A percentile compares a stretch with the other conserved stretches of the same genome.
phyloP scores from a whole-genome alignment of 2,797 vertebrate species.

The Crypturellus tataupa region DNA sequence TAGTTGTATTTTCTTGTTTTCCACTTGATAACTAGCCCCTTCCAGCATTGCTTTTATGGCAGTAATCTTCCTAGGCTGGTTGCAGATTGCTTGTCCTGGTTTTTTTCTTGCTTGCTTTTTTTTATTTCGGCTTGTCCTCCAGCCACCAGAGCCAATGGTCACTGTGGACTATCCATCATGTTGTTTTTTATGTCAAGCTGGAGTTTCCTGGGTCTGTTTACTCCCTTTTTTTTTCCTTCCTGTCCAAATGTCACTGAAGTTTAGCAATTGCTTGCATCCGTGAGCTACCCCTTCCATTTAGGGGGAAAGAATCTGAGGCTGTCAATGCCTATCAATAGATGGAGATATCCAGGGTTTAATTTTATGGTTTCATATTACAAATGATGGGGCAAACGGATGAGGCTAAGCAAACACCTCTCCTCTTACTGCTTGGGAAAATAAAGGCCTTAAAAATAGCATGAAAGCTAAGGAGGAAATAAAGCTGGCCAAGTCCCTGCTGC shows the following conservation, averaged over 20 bases:
- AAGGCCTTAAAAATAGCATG: neutral
- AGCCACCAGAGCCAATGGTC: conserved; percentile 61
- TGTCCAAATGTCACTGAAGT: neutral
- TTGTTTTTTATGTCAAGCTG: conserved; percentile 65
- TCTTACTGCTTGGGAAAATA: neutral
- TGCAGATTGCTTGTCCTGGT: conserved; percentile 73
- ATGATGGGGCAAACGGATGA: neutral
- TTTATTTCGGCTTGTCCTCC: conserved; percentile 42
- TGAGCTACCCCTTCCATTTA: neutral
- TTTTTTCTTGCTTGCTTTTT: neutral
- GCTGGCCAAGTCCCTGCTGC: neutral
- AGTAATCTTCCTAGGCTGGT: conserved; percentile 81
- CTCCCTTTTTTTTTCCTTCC: neutral
- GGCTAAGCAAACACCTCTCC: conserved; percentile 8
- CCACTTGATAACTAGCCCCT: conserved; percentile 81
- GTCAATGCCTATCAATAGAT: neutral
- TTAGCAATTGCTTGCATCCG: neutral
- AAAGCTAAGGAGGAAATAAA: neutral
- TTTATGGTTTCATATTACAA: neutral
- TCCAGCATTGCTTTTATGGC: conserved; percentile 80
- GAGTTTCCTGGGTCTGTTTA: conserved; percentile 52
- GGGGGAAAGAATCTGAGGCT: neutral
- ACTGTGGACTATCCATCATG: conserved; percentile 65
- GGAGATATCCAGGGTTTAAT: neutral
- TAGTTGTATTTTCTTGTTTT: conserved; percentile 78